Conservation (phyloP, 2,888 invertebrate genomes). For the Anthoptus insignis region DNA sequence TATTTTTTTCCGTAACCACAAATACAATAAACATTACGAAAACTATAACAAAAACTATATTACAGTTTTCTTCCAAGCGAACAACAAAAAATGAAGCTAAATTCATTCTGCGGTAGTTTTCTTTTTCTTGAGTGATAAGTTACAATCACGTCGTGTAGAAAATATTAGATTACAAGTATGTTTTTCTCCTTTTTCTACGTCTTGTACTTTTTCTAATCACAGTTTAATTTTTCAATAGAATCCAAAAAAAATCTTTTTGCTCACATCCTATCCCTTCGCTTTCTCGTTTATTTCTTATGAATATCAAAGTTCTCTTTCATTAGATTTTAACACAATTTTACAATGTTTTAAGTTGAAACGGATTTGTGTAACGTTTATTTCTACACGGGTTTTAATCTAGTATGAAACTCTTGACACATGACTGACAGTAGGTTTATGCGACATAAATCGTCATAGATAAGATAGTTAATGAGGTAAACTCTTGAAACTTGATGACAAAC, state of each 20-base stretch:
- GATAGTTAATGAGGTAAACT: conserved; percentile 21
- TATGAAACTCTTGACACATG: conserved; percentile 8
- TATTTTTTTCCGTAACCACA: conserved; percentile 19
- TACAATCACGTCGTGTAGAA: too few species aligned
- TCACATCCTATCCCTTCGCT: too few species aligned
- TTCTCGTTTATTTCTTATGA: too few species aligned
- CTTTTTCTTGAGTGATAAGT: too few species aligned
- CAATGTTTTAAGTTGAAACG: not conserved
- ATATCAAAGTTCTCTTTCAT: not conserved
- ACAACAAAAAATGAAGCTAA: conserved; percentile 10
- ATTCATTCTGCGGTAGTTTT: conserved; percentile 26
- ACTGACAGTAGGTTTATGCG: conserved; percentile 17
- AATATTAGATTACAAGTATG: too few species aligned
- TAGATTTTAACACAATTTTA: not conserved
- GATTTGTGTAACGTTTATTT: not conserved
- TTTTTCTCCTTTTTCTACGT: too few species aligned
- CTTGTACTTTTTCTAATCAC: too few species aligned
- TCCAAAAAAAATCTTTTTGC: too few species aligned
- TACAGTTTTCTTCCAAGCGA: conserved; percentile 23
- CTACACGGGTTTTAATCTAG: conserved; percentile 10
- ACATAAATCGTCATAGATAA: conserved; percentile 14
- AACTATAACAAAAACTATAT: conserved; percentile 11
- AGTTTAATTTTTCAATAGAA: too few species aligned
- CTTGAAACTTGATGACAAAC: not conserved
- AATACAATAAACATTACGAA: conserved; percentile 26